A percentile compares a stretch with the other conserved stretches of the same genome.
Conservation (phyloP, 2,113 vertebrate species). For the Solenodon paradoxus region DNA sequence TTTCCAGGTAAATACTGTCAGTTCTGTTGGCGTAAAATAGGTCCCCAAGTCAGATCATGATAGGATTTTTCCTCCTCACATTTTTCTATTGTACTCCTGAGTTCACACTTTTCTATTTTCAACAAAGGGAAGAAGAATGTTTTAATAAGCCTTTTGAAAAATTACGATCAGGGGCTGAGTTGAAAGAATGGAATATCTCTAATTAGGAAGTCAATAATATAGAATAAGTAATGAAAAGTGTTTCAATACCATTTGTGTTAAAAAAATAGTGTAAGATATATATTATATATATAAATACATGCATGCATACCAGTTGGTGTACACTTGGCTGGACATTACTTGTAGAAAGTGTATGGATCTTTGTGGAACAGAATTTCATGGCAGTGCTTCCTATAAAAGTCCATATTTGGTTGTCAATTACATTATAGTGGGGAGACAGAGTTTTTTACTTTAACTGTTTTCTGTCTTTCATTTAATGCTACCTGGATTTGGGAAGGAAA, state of each 20-base stretch:
- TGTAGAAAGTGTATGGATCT: not conserved
- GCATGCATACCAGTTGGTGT: too few relatives aligned
- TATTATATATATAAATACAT: too few relatives aligned
- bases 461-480: not conserved
- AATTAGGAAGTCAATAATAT: too few relatives aligned
- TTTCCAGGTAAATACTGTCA: not conserved
- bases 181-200: not conserved
- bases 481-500: not conserved
- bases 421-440: not conserved
- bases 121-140: not conserved
- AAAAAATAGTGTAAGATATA: not conserved
- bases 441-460: not conserved
- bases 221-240: not conserved
- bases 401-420: not conserved
- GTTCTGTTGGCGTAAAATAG: not conserved
- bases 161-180: not conserved
- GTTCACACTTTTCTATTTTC: not conserved
- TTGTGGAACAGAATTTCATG: not conserved
- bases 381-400: not conserved
- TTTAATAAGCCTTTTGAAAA: not conserved
- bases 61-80: not conserved
- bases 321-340: too few relatives aligned
- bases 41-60: not conserved
- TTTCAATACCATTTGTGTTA: not conserved
- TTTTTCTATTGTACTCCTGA: not conserved